Conservation (phyloP, 2,888 invertebrate species). For the Oligia strigilis region DNA sequence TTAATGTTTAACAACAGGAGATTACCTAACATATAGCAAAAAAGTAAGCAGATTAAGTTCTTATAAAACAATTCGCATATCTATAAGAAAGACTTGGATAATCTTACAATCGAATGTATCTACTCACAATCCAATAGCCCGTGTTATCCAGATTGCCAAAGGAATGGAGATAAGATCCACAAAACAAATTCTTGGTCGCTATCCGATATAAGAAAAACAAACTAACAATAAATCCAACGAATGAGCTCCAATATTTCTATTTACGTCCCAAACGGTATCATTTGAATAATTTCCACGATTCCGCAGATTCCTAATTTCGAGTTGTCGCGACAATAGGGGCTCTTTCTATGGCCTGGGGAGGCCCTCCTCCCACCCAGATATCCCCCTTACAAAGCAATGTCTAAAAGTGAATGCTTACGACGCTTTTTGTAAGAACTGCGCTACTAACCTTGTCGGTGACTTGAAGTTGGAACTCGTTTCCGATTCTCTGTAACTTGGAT, state of each 20-base stretch:
- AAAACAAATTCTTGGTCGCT: conserved; percentile 51
- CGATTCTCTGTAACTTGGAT: conserved; percentile 45
- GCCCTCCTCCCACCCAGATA: conserved; percentile 12
- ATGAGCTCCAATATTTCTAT: conserved; percentile 64
- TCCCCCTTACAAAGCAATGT: conserved; percentile 55
- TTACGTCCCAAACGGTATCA: conserved; percentile 61
- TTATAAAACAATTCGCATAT: not conserved
- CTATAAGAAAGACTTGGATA: conserved; percentile 11
- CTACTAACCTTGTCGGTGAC: conserved; percentile 60
- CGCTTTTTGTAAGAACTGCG: conserved; percentile 59
- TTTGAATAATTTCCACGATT: conserved; percentile 69
- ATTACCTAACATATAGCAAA: not conserved
- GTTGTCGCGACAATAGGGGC: conserved; percentile 72
- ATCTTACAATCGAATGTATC: conserved; percentile 35
- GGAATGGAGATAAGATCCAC: conserved; percentile 46
- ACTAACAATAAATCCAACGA: conserved; percentile 63
- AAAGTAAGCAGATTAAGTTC: not conserved
- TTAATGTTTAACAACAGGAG: not conserved
- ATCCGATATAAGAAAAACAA: conserved; percentile 58
- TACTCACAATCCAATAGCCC: conserved; percentile 38
- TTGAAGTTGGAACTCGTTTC: conserved; percentile 56
- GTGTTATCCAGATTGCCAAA: conserved; percentile 40
- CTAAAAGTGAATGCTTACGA: conserved; percentile 66
- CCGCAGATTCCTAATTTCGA: conserved; percentile 70
- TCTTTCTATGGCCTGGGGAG: conserved; percentile 65